Evolutionary conservation across 2,888 invertebrate genomes (phyloP).

Genomic region (Abrostola tripartita): DNA sequence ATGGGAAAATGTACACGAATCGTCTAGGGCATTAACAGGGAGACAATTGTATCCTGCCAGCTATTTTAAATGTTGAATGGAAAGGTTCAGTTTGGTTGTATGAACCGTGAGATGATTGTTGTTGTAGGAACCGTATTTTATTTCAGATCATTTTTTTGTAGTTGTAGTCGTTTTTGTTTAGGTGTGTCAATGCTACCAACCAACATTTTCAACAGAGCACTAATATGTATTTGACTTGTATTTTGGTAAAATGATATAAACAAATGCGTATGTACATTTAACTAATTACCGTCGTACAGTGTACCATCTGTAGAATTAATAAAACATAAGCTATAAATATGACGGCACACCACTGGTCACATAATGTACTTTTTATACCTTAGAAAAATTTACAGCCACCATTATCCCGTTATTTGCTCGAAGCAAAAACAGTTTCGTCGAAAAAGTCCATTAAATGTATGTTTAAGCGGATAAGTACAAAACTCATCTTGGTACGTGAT

Average conservation of each 20-base stretch:
- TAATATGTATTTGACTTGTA: too few species aligned
- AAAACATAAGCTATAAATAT: neutral
- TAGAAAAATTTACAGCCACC: conserved; percentile 45
- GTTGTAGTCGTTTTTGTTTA: too few species aligned
- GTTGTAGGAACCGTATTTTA: too few species aligned
- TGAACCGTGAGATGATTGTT: too few species aligned
- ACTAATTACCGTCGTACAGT: neutral
- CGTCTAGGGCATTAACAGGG: neutral
- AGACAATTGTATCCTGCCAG: too few species aligned
- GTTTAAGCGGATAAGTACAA: conserved; percentile 58
- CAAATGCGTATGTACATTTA: neutral
- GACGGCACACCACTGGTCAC: neutral
- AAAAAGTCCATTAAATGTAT: conserved; percentile 59
- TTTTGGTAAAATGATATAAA: too few species aligned
- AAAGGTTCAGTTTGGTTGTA: too few species aligned
- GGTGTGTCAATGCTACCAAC: too few species aligned
- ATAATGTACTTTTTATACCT: conserved; percentile 25
- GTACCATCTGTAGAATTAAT: neutral
- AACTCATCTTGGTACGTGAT: conserved; percentile 56
- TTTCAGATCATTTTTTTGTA: too few species aligned
- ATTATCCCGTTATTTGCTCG: conserved; percentile 40
- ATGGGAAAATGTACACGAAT: neutral
- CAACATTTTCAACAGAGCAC: too few species aligned
- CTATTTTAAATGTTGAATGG: too few species aligned
- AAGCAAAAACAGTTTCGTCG: conserved; percentile 49